Base-by-base conservation (phyloP, 2,113 vertebrate species). In the Cervus canadensis region DNA sequence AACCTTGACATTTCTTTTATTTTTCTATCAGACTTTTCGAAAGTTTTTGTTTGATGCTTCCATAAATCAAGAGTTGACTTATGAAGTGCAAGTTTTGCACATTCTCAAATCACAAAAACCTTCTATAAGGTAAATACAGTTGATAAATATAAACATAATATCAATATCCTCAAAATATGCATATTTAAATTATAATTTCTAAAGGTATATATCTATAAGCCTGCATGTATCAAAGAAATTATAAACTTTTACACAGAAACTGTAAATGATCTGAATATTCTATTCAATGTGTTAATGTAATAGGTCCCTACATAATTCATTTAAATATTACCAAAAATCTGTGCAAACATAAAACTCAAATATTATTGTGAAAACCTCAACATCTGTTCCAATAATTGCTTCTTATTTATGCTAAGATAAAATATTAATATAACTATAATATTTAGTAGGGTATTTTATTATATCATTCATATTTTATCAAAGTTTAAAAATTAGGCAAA, bases 1-100 rank as follows among this genome's bases (percentile, higher is more conserved):
- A 23, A n/a, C 17, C 30, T 92, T 87, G 33, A 45, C 9, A 59
- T 96, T 95, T 97, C 60, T 94, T 94, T 91, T 71, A 93, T 84
- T 96, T 90, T 93, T 97, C 88, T 95, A n/a, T 85, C 23, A 95
- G 10, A 79, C 7, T 62, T 91, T 79, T 52, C 43, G 36, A 12
- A 93, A 71, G 76, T 94, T 92, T 94, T 7, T 82, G 33, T 91
- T 74, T 71, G 56, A 52, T 50, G 26, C 26, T 71, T 50, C 30
- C 15, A 64, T 78, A 96, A 96, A 96, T 91, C 84, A 92, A 3
- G 7, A 89, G 25, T 60, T 82, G 50, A 30, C 25, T 86, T 96
- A 71, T 9, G 52, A 93, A 76, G 87, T 89, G n/a, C 19, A 94
- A 17, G 79, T 71, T 62, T 1, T 87, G 2, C 5, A 59, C 21